A percentile compares a stretch with the other conserved stretches of the same genome.
These are phyloP conservation scores for Thereva unica DNA, from an alignment of 2,888 invertebrate genomes.

Conservation along the genomic window DNA sequence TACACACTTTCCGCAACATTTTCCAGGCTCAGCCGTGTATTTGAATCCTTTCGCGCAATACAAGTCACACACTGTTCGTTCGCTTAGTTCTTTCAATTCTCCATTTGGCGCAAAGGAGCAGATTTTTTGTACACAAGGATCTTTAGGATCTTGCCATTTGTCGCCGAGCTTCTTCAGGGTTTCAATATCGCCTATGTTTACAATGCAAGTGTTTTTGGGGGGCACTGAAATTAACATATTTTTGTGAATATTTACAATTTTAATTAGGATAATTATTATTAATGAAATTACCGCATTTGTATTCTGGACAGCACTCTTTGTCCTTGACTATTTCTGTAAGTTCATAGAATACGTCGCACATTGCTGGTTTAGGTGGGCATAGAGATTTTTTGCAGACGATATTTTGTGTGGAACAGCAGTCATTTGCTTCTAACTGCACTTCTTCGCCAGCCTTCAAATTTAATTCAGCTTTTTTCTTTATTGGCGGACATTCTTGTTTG, in stretches of 20 bases:
- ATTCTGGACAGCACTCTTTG: conserved; percentile 68
- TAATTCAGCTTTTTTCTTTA: conserved; percentile 50
- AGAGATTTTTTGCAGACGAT: conserved; percentile 65
- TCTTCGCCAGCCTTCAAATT: conserved; percentile 66
- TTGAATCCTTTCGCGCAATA: conserved; percentile 62
- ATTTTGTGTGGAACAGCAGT: conserved; percentile 72
- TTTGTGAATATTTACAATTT: background rate
- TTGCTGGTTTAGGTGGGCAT: conserved; percentile 65
- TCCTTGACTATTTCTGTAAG: conserved; percentile 61
- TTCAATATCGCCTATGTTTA: conserved; percentile 52
- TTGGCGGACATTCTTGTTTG: conserved; percentile 66
- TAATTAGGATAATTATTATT: background rate
- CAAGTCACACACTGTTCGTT: conserved; percentile 49
- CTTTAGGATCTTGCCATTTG: conserved; percentile 58
- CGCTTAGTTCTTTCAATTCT: conserved; percentile 47
- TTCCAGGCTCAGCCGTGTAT: conserved; percentile 57
- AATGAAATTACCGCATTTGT: conserved; percentile 65
- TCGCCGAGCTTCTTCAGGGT: conserved; percentile 55
- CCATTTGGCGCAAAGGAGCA: conserved; percentile 54
- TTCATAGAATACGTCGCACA: conserved; percentile 54
- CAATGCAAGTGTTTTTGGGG: conserved; percentile 54
- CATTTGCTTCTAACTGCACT: conserved; percentile 62
- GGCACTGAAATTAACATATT: conserved; percentile 46
- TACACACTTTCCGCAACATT: conserved; percentile 70
- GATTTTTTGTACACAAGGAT: conserved; percentile 57